Conservation (phyloP, 1,140 invertebrate genomes). For the Tribolium castaneum region DNA sequence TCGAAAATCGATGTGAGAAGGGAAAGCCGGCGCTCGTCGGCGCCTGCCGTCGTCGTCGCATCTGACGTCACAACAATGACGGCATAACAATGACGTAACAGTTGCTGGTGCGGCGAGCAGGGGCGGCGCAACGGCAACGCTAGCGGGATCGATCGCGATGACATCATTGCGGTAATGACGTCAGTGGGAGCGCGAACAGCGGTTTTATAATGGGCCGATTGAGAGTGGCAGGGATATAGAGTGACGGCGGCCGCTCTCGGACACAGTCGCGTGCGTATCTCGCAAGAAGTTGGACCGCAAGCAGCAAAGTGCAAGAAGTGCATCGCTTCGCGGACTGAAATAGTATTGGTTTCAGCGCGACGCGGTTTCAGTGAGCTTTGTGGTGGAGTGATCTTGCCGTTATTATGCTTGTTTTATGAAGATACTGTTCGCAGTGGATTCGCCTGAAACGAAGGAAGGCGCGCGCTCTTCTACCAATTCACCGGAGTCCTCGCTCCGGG, state of each 20-base stretch:
- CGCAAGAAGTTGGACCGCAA: slow-evolving; percentile 39
- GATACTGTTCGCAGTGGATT: slow-evolving; percentile 62
- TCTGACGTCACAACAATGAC: slow-evolving; percentile 51
- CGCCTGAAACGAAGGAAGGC: slow-evolving; percentile 58
- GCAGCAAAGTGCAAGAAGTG: slow-evolving; percentile 15
- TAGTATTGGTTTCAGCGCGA: neutral
- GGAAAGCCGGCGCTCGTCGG: slow-evolving; percentile 6
- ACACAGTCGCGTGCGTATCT: slow-evolving; percentile 54
- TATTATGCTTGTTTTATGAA: slow-evolving; percentile 49
- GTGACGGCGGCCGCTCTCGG: slow-evolving; percentile 53
- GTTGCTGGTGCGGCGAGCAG: slow-evolving; percentile 25
- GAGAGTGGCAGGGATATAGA: slow-evolving; percentile 61
- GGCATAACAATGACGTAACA: slow-evolving; percentile 53
- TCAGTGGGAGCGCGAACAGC: slow-evolving; percentile 56
- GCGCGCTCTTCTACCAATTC: slow-evolving; percentile 57
- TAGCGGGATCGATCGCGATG: slow-evolving; percentile 41
- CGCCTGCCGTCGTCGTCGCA: slow-evolving; percentile 31
- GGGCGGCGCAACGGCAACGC: slow-evolving; percentile 32
- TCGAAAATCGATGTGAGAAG: slow-evolving; percentile 5
- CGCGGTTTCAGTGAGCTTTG: slow-evolving; percentile 24
- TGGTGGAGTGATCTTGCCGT: slow-evolving; percentile 18
- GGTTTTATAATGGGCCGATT: slow-evolving; percentile 61
- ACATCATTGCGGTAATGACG: slow-evolving; percentile 56
- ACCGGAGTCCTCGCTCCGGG: slow-evolving; percentile 54
- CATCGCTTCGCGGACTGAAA: neutral